phyloP scores from a whole-genome alignment of 1,140 invertebrate genomes.

The Brachionus calyciflorus region DNA sequence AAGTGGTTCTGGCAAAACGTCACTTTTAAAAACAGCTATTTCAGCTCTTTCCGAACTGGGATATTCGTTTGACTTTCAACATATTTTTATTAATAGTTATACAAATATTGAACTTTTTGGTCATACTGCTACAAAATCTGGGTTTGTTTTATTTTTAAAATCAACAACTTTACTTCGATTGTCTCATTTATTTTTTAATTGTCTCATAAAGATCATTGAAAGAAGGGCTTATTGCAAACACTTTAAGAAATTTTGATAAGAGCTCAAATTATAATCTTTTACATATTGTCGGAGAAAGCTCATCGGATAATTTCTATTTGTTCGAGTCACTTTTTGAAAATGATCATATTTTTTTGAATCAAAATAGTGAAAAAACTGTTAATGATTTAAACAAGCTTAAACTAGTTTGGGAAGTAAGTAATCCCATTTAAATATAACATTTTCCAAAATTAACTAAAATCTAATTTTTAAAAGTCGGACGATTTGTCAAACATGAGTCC shows the following conservation, averaged over 20 bases:
- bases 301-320: conserved; percentile 5
- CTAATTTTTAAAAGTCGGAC: conserved; percentile 22
- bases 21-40: conserved; percentile 23
- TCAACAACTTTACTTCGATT: no score
- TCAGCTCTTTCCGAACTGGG: neutral
- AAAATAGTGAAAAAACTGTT: conserved; percentile 17
- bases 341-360: conserved; percentile 40
- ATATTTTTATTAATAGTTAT: conserved; percentile 38
- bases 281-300: conserved; percentile 21
- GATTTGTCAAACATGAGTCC: conserved; percentile 40
- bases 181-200: neutral
- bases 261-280: conserved; percentile 15
- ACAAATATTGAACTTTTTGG: conserved; percentile 23
- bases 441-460: neutral
- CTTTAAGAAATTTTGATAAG: conserved; percentile 30
- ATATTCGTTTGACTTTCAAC: neutral
- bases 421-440: neutral
- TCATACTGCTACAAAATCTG: conserved; percentile 1
- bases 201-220: neutral
- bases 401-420: conserved; percentile 42
- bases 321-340: conserved; percentile 16
- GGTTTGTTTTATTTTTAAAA: neutral
- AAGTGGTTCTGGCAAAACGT: conserved; percentile 42
- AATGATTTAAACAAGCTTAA: conserved; percentile 19
- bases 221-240: conserved; percentile 31